Evolutionary conservation across 2,888 invertebrate genomes (phyloP).

Genomic region (Clostera curtula): DNA sequence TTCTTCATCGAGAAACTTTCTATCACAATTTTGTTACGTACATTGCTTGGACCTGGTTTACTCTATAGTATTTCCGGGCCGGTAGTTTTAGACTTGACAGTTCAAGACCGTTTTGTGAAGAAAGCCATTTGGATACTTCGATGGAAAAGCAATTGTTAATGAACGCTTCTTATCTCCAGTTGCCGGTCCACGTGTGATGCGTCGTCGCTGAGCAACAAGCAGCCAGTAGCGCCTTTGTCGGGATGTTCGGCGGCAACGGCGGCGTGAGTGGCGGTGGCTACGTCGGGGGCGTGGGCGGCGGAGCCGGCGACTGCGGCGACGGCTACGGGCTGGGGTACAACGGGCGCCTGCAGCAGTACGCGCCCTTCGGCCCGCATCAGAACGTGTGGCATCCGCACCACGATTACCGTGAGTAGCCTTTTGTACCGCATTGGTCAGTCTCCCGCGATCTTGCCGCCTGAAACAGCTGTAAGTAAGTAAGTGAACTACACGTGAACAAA

Average conservation of each 20-base stretch:
- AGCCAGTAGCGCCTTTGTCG: constrained; percentile 9
- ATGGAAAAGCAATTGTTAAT: too few species aligned
- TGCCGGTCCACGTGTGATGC: constrained; percentile 17
- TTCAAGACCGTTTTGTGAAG: too few species aligned
- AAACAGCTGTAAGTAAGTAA: too few species aligned
- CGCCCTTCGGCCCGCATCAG: constrained; percentile 65
- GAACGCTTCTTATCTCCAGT: constrained; percentile 13
- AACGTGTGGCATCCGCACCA: constrained; percentile 66
- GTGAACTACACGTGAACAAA: too few species aligned
- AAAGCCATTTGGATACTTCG: too few species aligned
- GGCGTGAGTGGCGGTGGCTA: constrained; percentile 36
- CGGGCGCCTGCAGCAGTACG: constrained; percentile 61
- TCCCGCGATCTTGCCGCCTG: too few species aligned
- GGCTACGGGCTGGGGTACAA: constrained; percentile 58
- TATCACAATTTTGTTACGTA: too few species aligned
- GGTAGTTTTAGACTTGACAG: too few species aligned
- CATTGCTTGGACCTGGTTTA: too few species aligned
- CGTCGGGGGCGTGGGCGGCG: constrained; percentile 19
- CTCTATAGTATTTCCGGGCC: too few species aligned
- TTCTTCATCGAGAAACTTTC: too few species aligned
- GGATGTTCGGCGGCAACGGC: constrained; percentile 36
- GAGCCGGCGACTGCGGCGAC: constrained; percentile 44
- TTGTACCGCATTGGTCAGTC: not conserved
- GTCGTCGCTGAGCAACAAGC: constrained; percentile 11
- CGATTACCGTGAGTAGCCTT: constrained; percentile 48